Conservation (phyloP, 2,113 vertebrate species). For the Blennius ocellaris region DNA sequence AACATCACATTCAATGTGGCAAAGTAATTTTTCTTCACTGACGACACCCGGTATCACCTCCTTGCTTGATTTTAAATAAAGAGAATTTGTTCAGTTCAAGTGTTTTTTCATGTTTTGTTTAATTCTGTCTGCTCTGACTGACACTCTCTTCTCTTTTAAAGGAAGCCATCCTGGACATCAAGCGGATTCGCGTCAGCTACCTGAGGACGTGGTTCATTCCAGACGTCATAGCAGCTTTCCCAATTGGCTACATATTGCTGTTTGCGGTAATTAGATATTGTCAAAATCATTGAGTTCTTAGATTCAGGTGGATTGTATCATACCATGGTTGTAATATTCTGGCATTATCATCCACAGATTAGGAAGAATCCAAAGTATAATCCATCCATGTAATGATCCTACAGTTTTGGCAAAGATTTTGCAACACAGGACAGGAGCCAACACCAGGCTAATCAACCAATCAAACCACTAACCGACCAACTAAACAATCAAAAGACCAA, state of each 20-base stretch:
- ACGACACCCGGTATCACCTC: not conserved
- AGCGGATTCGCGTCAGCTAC: constrained; percentile 79
- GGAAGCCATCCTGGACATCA: constrained; percentile 82
- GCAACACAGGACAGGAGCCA: too few relatives aligned
- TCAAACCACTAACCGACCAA: too few relatives aligned
- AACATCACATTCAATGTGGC: not conserved
- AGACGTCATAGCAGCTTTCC: constrained; percentile 83
- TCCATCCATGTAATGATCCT: too few relatives aligned
- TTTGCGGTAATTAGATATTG: constrained; percentile 77
- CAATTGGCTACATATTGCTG: constrained; percentile 80
- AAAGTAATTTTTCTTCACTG: not conserved
- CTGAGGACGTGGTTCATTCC: constrained; percentile 83
- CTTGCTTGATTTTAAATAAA: constrained; percentile 24
- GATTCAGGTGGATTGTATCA: too few relatives aligned
- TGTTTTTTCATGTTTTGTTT: constrained; percentile 25
- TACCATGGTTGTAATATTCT: too few relatives aligned
- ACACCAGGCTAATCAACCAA: too few relatives aligned
- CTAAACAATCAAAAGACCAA: too few relatives aligned
- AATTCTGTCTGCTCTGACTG: constrained; percentile 39
- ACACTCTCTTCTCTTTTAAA: constrained; percentile 43
- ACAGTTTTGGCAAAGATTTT: too few relatives aligned
- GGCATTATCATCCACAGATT: too few relatives aligned
- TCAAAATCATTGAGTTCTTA: not conserved
- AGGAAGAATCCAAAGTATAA: too few relatives aligned
- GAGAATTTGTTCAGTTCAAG: constrained; percentile 34